A percentile compares a stretch with the other conserved stretches of the same genome.
These are phyloP conservation scores for Calliphora vicina DNA, from an alignment of 1,140 invertebrate species.

Conservation along the genomic window DNA sequence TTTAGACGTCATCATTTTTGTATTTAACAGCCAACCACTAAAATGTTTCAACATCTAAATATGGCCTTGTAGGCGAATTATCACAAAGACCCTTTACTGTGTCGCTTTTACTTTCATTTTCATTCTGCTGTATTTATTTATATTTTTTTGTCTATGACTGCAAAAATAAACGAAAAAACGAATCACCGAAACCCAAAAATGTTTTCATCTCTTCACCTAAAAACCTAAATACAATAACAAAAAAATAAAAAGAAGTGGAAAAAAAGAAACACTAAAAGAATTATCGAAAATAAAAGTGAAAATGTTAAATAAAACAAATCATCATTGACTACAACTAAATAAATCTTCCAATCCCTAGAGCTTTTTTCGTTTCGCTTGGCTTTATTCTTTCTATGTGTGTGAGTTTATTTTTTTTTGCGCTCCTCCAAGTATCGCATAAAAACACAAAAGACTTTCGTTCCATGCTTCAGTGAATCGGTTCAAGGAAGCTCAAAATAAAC, in stretches of 20 bases:
- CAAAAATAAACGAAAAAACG: not conserved
- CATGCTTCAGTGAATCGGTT: not conserved
- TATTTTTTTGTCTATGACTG: not conserved
- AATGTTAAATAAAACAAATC: slow-evolving; percentile 27
- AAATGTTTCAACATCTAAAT: slow-evolving; percentile 16
- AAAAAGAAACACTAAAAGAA: not conserved
- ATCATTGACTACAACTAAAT: not conserved
- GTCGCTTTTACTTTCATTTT: not conserved
- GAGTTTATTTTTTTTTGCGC: no score
- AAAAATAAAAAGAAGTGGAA: not conserved
- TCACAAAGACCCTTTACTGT: slow-evolving; percentile 12
- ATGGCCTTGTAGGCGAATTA: slow-evolving; percentile 30
- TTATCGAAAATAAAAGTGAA: not conserved
- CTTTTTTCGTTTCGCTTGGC: not conserved
- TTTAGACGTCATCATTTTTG: slow-evolving; percentile 1
- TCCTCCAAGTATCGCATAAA: not conserved
- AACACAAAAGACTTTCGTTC: not conserved
- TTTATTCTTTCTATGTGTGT: no score
- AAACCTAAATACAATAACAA: not conserved
- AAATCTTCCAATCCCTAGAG: not conserved
- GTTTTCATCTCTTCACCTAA: not conserved
- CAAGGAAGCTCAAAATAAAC: not conserved
- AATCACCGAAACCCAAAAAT: not conserved
- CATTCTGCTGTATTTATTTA: not conserved
- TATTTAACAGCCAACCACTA: not conserved